A percentile compares a stretch with the other conserved stretches of the same genome.
Conservation (phyloP, 2,113 vertebrate species). For the Percopsis transmontana region DNA sequence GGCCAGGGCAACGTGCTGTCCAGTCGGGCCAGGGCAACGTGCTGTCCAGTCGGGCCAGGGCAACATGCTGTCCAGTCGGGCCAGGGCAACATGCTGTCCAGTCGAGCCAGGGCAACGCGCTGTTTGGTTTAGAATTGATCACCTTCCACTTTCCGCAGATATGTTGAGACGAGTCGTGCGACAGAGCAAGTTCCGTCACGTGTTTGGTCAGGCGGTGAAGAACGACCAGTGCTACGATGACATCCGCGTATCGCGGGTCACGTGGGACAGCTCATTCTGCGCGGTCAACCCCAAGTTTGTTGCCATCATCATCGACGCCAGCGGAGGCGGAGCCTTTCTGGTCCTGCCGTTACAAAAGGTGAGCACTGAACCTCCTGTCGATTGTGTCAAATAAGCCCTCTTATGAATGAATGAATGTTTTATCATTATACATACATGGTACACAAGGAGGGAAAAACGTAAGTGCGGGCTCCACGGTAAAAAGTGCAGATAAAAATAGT, state of each 20-base stretch:
- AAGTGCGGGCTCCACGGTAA: too few relatives aligned
- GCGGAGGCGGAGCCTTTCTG: slow-evolving; percentile 93
- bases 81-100: too few relatives aligned
- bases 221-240: slow-evolving; percentile 98
- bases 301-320: slow-evolving; percentile 95
- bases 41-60: too few relatives aligned
- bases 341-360: slow-evolving; percentile 95
- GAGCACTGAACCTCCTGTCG: slow-evolving; percentile 35
- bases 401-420: too few relatives aligned
- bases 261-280: slow-evolving; percentile 97
- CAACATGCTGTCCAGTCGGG: too few relatives aligned
- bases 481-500: too few relatives aligned
- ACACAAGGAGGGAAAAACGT: too few relatives aligned
- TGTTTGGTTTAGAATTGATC: too few relatives aligned
- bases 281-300: slow-evolving; percentile 96
- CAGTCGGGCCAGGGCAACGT: too few relatives aligned
- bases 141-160: slow-evolving; percentile 72
- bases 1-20: too few relatives aligned
- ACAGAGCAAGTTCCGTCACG: slow-evolving; percentile 98
- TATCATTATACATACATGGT: too few relatives aligned
- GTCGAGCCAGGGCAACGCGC: not conserved
- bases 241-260: slow-evolving; percentile 95
- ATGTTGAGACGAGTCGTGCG: slow-evolving; percentile 97
- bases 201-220: slow-evolving; percentile 95
- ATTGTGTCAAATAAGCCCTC: not conserved